Conservation (phyloP, 2,888 invertebrate species). For the Drosophila fulvimacula region DNA sequence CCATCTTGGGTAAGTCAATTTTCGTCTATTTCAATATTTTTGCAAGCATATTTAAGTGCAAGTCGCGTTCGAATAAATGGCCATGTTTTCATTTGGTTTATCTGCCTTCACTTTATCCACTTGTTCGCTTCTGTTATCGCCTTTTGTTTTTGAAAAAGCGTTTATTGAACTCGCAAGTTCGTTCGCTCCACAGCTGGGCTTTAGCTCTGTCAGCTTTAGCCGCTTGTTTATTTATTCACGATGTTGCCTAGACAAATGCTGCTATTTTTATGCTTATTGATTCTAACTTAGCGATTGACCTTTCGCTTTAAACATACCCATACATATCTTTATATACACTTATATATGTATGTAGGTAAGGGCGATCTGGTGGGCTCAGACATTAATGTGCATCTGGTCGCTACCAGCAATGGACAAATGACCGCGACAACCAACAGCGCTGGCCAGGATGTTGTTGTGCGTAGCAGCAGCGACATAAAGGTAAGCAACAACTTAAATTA, state of each 20-base stretch:
- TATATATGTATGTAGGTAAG: slow-evolving; percentile 89
- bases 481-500: slow-evolving; percentile 79
- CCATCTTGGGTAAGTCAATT: slow-evolving; percentile 92
- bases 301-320: slow-evolving; percentile 39
- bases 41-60: slow-evolving; percentile 2
- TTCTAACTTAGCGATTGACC: slow-evolving; percentile 62
- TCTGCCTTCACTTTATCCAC: not conserved
- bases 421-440: slow-evolving; percentile 87
- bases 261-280: slow-evolving; percentile 80
- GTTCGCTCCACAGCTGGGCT: slow-evolving; percentile 48
- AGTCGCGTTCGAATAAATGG: slow-evolving; percentile 39
- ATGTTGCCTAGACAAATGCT: slow-evolving; percentile 73
- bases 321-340: not conserved
- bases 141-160: slow-evolving; percentile 19
- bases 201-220: slow-evolving; percentile 40
- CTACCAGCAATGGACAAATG: slow-evolving; percentile 87
- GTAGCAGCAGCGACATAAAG: slow-evolving; percentile 97
- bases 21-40: not conserved
- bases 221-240: slow-evolving; percentile 70
- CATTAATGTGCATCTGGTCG: slow-evolving; percentile 92
- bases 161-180: slow-evolving; percentile 74
- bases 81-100: slow-evolving; percentile 34
- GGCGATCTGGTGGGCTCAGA: slow-evolving; percentile 98
- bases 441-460: slow-evolving; percentile 91
- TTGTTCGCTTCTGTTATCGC: slow-evolving; percentile 20